These are phyloP conservation scores for Tyria jacobaeae DNA, from an alignment of 2,888 invertebrate species.

Conservation along the genomic window DNA sequence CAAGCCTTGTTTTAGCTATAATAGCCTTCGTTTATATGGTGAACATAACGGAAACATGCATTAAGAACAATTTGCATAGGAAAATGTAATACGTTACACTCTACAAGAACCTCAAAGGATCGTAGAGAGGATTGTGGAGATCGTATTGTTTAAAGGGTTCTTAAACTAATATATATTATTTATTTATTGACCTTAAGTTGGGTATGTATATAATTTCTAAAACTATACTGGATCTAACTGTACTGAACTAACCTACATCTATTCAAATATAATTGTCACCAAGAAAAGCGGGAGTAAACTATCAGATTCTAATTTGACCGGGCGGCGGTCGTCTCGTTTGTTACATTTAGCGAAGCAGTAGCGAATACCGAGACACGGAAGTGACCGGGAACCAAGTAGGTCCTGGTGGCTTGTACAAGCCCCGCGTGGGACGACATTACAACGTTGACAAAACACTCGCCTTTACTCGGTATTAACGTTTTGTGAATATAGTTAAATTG, in stretches of 20 bases:
- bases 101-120: background rate
- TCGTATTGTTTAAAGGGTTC: background rate
- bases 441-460: slow-evolving; percentile 67
- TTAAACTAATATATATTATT: slow-evolving; percentile 5
- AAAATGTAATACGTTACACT: background rate
- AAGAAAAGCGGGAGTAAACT: slow-evolving; percentile 40
- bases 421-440: slow-evolving; percentile 74
- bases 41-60: background rate
- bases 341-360: slow-evolving; percentile 57
- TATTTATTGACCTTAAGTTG: slow-evolving; percentile 18
- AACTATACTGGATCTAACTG: slow-evolving; percentile 9
- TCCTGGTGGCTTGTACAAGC: slow-evolving; percentile 65
- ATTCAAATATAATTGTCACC: slow-evolving; percentile 37
- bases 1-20: background rate
- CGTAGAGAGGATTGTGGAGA: no score
- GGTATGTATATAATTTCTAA: slow-evolving; percentile 13
- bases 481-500: slow-evolving; percentile 55
- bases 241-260: slow-evolving; percentile 13
- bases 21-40: background rate
- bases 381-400: slow-evolving; percentile 55
- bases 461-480: slow-evolving; percentile 53
- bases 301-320: slow-evolving; percentile 52
- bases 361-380: slow-evolving; percentile 62
- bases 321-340: slow-evolving; percentile 50
- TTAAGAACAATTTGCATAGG: background rate